These are phyloP conservation scores for Brotula barbata DNA, from an alignment of 2,797 vertebrate genomes.

Conservation along the genomic window DNA sequence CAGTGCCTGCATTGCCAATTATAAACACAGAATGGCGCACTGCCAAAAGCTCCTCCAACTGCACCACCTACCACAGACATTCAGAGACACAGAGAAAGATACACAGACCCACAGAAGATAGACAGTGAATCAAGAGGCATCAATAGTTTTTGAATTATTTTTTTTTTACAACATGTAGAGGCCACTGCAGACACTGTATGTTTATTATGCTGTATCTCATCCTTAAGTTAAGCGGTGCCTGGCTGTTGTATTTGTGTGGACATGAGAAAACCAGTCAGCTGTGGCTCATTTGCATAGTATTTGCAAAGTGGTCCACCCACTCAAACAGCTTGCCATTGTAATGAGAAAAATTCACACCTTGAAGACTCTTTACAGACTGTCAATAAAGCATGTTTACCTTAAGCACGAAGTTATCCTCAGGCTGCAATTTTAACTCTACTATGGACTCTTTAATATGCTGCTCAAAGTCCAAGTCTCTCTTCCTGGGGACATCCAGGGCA, in stretches of 20 bases:
- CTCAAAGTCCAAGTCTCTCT: slow-evolving; percentile 87
- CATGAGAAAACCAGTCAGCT: too few species aligned
- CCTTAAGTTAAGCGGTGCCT: too few species aligned
- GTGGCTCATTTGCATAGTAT: too few species aligned
- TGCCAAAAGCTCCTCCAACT: slow-evolving; percentile 90
- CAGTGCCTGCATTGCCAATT: slow-evolving; percentile 88
- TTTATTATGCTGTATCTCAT: slow-evolving; percentile 11
- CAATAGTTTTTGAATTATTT: neutral
- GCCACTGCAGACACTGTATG: slow-evolving; percentile 2
- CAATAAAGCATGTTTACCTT: slow-evolving; percentile 78
- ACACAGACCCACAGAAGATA: slow-evolving; percentile 9
- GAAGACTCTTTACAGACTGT: neutral
- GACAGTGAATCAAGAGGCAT: neutral
- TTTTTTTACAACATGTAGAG: slow-evolving; percentile 8
- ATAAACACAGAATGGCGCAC: slow-evolving; percentile 96
- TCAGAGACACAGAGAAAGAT: slow-evolving; percentile 1
- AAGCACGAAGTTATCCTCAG: slow-evolving; percentile 94
- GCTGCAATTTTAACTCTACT: slow-evolving; percentile 87
- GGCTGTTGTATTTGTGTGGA: too few species aligned
- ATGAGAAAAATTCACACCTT: slow-evolving; percentile 42
- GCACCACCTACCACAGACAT: slow-evolving; percentile 83
- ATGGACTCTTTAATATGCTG: slow-evolving; percentile 85
- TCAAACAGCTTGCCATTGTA: slow-evolving; percentile 35
- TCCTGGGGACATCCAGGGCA: slow-evolving; percentile 87
- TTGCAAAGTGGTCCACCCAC: too few species aligned